Evolutionary conservation across 2,888 invertebrate species (phyloP).

Genomic region (Cotesia congregata): DNA sequence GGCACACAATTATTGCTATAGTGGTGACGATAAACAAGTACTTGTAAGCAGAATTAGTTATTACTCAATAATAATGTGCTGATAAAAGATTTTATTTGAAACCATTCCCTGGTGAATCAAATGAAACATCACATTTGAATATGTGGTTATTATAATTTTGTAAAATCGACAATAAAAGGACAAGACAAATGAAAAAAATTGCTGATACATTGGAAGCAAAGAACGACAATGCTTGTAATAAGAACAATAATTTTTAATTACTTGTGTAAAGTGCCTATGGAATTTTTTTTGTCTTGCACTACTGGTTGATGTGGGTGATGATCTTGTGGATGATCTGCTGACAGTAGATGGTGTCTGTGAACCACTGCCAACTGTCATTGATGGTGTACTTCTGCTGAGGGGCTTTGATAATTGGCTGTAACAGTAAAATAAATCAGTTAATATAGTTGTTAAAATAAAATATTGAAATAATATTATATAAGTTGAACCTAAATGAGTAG

Average conservation of each 20-base stretch:
- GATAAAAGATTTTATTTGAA: not conserved
- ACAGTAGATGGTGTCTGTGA: constrained; percentile 64
- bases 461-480: not conserved
- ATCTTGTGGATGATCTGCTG: constrained; percentile 63
- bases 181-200: not conserved
- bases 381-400: constrained; percentile 70
- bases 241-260: constrained; percentile 38
- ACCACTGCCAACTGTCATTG: constrained; percentile 66
- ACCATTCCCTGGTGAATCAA: not conserved
- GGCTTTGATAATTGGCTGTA: constrained; percentile 69
- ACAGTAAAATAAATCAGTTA: constrained; percentile 30
- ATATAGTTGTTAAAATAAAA: not conserved
- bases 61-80: not conserved
- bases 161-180: not conserved
- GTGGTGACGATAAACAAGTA: not conserved
- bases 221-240: constrained; percentile 13
- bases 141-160: not conserved
- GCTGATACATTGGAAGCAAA: constrained; percentile 25
- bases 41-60: not conserved
- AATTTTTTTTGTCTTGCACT: constrained; percentile 90
- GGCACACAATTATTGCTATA: not conserved
- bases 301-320: constrained; percentile 74
- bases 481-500: not conserved
- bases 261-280: constrained; percentile 86
- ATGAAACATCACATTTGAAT: not conserved